Base-by-base conservation (phyloP, 2,888 invertebrate species). In the Drosophila glabriapex region DNA sequence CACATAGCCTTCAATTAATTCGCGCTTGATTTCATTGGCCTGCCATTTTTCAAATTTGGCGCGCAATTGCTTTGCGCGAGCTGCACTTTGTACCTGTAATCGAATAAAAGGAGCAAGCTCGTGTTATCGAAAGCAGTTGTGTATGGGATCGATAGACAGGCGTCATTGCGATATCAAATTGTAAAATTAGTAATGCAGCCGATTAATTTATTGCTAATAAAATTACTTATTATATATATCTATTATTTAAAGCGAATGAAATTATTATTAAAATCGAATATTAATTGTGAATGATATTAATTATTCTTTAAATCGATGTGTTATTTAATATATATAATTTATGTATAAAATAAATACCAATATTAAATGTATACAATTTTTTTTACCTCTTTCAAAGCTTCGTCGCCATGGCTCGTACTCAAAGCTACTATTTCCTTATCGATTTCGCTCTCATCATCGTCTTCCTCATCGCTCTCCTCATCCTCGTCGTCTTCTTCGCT, bases 41-140 rank as follows among this genome's bases (percentile, higher is more conserved):
- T 96, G 96, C 98, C 98, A 98, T 90, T 96, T 95, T 94, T 98
- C 98, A 94, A 98, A 98, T 92, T 97, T 97, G 74, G 96, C 97
- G 84, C 97, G 95, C 91, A 98, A 94, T 77, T 96, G 96, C 93
- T 96, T 97, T 28, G 98, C 97, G 80, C 97, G 95, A 0, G 97
- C 97, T 0, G 97, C 95, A 81, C 95, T 95, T 87, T 96, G 96
- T 10, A 97, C 96, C 95, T 93, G 16, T 1, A 68, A 50, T 37
- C n/a, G 1, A 25, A 35, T 19, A 16, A 35, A 16, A 16, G 25
- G 46, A 46, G 16, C 9, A 46, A 25, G 25, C 22, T 46, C 7
- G 16, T 25, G 46, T 46, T 25, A 46, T 46, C 46, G 9, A 25
- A 46, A 25, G 16, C 16, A 4, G 16, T 25, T 25, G 7, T 46